Base-by-base conservation (phyloP, 2,797 vertebrate species). In the Emys orbicularis region DNA sequence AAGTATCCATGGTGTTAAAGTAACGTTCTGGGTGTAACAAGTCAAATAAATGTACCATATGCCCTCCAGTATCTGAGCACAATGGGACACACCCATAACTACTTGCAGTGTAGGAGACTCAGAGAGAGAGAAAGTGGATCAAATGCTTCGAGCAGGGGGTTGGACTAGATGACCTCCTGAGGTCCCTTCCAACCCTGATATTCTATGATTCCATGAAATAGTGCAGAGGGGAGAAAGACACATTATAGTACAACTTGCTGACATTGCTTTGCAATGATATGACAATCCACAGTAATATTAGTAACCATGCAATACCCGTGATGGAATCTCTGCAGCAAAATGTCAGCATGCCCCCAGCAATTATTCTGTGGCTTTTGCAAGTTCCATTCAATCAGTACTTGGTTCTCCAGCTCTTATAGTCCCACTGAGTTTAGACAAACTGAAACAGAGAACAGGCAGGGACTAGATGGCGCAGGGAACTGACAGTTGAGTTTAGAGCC, bases 11-110 rank as follows among this genome's bases (percentile, higher is more conserved):
- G 34, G 84, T 0, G 0, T 83, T 81, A 87, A 94, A 95, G 96
- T 95, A 93, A 81, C 57, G 77, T 91, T 96, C 94, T 2, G 2
- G 19, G 93, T 94, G 81, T 89, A 96, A 41, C 65, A 72, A 96
- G 96, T 92, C 87, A 92, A 96, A 88, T 89, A 94, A 95, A 95
- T 52, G 76, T 81, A 95, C 93, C 84, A 95, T 95, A 90, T 50
- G 37, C 61, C 84, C 93, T 0, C 3, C 94, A 93, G 92, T 85
- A 88, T 92, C 91, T 85, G 44, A 96, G 92, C 80, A 85, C 34
- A 92, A 44, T 12, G 76, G 79, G 92, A 90, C 79, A 72, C 91
- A 94, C 88, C 91, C 93, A 87, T 57, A 90, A 1, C 3, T 89
- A 93, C 90, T 90, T 86, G 72, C 79, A 25, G 29, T 34, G 90